Evolutionary conservation across 2,113 vertebrate species (phyloP).

Genomic region (Neopipo cinnamomea): DNA sequence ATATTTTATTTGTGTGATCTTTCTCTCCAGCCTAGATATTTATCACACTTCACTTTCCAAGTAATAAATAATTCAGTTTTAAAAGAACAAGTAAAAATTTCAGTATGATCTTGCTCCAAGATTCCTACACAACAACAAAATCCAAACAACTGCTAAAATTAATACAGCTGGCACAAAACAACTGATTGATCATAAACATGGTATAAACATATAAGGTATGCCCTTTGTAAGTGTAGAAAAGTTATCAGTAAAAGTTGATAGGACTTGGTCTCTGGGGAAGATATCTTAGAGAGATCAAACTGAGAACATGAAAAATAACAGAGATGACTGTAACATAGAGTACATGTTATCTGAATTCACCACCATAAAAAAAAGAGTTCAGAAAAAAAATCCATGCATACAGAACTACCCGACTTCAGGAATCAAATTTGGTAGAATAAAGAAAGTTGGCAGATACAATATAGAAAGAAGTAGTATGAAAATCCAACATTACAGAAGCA

Average conservation of each 20-base stretch:
- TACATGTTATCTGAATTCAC: neutral
- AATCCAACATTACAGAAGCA: neutral
- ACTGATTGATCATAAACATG: neutral
- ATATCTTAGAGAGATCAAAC: neutral
- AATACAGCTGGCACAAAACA: neutral
- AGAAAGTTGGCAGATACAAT: neutral
- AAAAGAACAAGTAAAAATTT: neutral
- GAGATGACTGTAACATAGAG: neutral
- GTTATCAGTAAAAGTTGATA: neutral
- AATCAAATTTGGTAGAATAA: neutral
- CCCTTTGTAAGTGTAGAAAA: neutral
- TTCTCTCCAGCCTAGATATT: neutral
- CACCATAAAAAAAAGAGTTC: neutral
- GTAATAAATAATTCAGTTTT: neutral
- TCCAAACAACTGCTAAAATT: neutral
- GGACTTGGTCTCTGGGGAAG: neutral
- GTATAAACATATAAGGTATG: neutral
- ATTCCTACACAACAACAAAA: neutral
- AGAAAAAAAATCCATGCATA: neutral
- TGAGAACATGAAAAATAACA: neutral
- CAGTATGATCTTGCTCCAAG: neutral
- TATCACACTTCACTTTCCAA: neutral
- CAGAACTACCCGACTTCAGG: neutral
- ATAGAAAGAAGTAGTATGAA: neutral
- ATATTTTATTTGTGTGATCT: neutral